These are phyloP conservation scores for Echinarachnius parma DNA, from an alignment of 53 echinoderm and acorn worm genomes.

Conservation along the genomic window DNA sequence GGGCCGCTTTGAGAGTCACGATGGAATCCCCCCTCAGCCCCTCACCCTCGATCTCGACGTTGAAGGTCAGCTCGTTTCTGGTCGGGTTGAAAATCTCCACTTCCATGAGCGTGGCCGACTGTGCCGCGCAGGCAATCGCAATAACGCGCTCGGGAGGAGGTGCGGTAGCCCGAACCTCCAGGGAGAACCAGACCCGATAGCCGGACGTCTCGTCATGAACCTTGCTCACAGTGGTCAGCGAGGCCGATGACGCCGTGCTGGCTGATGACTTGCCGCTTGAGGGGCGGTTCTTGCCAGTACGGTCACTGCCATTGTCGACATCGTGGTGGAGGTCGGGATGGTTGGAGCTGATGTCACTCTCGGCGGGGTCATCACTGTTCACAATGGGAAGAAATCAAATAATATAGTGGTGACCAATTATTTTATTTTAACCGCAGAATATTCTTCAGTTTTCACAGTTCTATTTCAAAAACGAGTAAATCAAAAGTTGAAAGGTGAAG, in stretches of 20 bases:
- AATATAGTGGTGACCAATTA: no score
- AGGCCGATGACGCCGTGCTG: conserved; percentile 49
- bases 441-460: no score
- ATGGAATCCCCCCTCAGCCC: conserved; percentile 70
- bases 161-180: conserved; percentile 68
- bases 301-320: not conserved
- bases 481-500: no score
- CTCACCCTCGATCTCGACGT: conserved; percentile 73
- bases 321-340: conserved; percentile 15
- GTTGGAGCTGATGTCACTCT: conserved; percentile 43
- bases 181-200: conserved; percentile 92
- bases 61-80: conserved; percentile 66
- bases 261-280: conserved; percentile 63
- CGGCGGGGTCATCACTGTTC: conserved; percentile 47
- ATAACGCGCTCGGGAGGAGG: conserved; percentile 74
- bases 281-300: conserved; percentile 48
- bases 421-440: no score
- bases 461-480: no score
- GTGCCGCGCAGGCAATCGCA: conserved; percentile 74
- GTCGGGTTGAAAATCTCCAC: conserved; percentile 91
- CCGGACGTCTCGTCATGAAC: conserved; percentile 44
- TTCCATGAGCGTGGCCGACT: conserved; percentile 92
- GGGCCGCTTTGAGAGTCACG: conserved; percentile 68
- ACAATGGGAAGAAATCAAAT: no score
- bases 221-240: conserved; percentile 36